A percentile compares a stretch with the other conserved stretches of the same genome.
Evolutionary conservation across 2,113 vertebrate genomes (phyloP).

Genomic region (Panurus biarmicus): DNA sequence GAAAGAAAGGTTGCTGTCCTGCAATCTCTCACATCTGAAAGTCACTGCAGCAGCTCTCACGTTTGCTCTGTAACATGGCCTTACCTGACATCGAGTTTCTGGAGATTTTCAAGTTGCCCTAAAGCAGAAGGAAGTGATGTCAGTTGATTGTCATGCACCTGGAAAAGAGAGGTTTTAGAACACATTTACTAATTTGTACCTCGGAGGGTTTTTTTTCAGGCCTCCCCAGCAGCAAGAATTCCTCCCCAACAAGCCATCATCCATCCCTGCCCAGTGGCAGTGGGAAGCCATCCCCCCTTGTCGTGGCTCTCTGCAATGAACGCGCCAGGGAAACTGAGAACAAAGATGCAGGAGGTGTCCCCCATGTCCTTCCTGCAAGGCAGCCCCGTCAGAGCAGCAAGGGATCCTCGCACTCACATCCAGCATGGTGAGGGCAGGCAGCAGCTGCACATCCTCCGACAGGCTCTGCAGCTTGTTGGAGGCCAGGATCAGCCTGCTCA

Average conservation of each 20-base stretch:
- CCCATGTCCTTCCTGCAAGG: no score
- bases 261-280: not conserved
- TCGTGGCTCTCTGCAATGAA: not conserved
- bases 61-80: not conserved
- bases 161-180: slow-evolving; percentile 9
- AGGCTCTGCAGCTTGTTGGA: slow-evolving; percentile 87
- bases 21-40: not conserved
- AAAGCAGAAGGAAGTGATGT: slow-evolving; percentile 80
- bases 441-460: slow-evolving; percentile 82
- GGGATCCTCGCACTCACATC: slow-evolving; percentile 74
- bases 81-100: slow-evolving; percentile 84
- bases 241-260: not conserved
- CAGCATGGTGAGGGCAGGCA: slow-evolving; percentile 81
- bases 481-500: slow-evolving; percentile 88
- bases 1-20: not conserved
- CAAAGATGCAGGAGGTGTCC: not conserved
- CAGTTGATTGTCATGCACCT: slow-evolving; percentile 94
- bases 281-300: not conserved
- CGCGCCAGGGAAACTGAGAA: not conserved
- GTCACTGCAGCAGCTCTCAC: not conserved
- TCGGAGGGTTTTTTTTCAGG: not conserved
- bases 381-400: rapidly evolving
- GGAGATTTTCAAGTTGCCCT: slow-evolving; percentile 84
- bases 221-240: not conserved
- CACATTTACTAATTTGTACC: not conserved